These are phyloP conservation scores for honey bee (Apis mellifera) DNA, from an alignment of 1,140 invertebrate genomes.

Conservation along the genomic window Amel_HAv3.1 CM009933.2:11053501-11054000, in stretches of 20 bases:
- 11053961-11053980: too few relatives aligned
- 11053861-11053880: constrained; percentile 69
- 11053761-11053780: constrained; percentile 83
- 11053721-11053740: not conserved
- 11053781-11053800: constrained; percentile 80
- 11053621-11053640: constrained; percentile 87
- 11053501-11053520: constrained; percentile 88
- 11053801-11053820: constrained; percentile 77
- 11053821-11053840: constrained; percentile 79
- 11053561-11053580: constrained; percentile 86
- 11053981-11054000: too few relatives aligned
- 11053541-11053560: constrained; percentile 86
- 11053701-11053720: too few relatives aligned
- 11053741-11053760: constrained; percentile 86
- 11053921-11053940: too few relatives aligned
- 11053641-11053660: constrained; percentile 89
- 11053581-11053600: constrained; percentile 88
- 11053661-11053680: constrained; percentile 90
- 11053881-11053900: constrained; percentile 72
- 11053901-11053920: too few relatives aligned
- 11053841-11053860: constrained; percentile 66
- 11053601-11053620: constrained; percentile 86
- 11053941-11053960: too few relatives aligned
- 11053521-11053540: constrained; percentile 86
- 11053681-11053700: constrained; percentile 52